Evolutionary conservation across 1,140 invertebrate species (phyloP).

Genomic region (Zaprionus vittiger): DNA sequence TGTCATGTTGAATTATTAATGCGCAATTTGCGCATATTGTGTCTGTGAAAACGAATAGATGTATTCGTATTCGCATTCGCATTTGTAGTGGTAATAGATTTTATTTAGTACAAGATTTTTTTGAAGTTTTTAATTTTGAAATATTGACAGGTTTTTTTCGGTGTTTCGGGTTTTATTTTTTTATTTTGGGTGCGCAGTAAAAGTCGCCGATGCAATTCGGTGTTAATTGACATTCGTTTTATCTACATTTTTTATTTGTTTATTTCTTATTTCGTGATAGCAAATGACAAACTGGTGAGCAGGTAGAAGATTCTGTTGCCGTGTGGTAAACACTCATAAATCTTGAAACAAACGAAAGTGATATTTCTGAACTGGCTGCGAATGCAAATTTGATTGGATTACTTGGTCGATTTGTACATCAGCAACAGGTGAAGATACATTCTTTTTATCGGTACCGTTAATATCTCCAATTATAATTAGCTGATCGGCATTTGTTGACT

Average conservation of each 20-base stretch:
- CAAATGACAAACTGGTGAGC: constrained; percentile 29
- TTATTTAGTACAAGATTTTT: constrained; percentile 23
- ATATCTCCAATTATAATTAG: constrained; percentile 5
- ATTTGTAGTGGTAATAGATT: constrained; percentile 15
- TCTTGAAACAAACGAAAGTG: constrained; percentile 33
- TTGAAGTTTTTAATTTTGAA: constrained; percentile 30
- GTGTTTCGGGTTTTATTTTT: background rate
- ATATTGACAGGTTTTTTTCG: constrained; percentile 30
- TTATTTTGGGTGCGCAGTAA: constrained; percentile 21
- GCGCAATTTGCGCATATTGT: constrained; percentile 45
- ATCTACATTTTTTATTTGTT: constrained; percentile 24
- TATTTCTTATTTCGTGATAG: background rate
- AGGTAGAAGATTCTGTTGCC: constrained; percentile 2
- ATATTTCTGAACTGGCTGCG: constrained; percentile 26
- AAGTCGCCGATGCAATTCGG: constrained; percentile 45
- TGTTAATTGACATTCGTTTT: constrained; percentile 43
- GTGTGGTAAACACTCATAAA: constrained; percentile 18
- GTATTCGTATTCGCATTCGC: background rate
- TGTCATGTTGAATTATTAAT: constrained; percentile 40
- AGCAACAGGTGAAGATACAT: background rate
- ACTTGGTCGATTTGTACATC: constrained; percentile 3
- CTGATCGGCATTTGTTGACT: background rate
- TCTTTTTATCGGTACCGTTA: constrained; percentile 10
- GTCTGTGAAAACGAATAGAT: background rate
- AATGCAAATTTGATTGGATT: constrained; percentile 30